Evolutionary conservation across 2,888 invertebrate species (phyloP).

Genomic region (Drosophila mimetica): DNA sequence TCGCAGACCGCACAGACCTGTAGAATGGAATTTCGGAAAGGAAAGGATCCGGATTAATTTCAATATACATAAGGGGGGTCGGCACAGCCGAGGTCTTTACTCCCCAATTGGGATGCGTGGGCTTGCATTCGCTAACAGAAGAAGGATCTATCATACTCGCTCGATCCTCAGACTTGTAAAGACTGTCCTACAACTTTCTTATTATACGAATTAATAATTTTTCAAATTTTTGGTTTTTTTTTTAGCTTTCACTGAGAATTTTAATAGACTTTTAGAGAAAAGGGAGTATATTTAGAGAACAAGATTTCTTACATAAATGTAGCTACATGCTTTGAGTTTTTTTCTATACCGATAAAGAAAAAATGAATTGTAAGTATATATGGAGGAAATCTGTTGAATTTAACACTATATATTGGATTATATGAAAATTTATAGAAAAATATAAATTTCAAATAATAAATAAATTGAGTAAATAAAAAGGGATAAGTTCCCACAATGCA

Average conservation of each 20-base stretch:
- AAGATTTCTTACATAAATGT: neutral
- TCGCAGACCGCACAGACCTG: conserved; percentile 93
- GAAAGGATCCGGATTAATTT: conserved; percentile 13
- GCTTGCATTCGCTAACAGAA: conserved; percentile 4
- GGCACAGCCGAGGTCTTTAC: conserved; percentile 34
- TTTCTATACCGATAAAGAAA: too few species aligned
- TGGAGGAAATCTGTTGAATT: too few species aligned
- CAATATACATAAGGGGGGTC: neutral
- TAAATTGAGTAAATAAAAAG: too few species aligned
- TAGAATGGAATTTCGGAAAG: conserved; percentile 20
- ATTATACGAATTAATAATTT: too few species aligned
- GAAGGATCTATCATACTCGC: neutral
- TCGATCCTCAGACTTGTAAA: neutral
- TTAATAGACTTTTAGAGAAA: conserved; percentile 8
- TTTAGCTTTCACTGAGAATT: conserved; percentile 1
- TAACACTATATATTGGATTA: too few species aligned
- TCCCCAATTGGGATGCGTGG: conserved; percentile 61
- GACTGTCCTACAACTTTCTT: neutral
- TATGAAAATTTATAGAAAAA: too few species aligned
- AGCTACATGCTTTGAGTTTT: neutral
- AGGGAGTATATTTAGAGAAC: neutral
- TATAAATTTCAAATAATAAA: too few species aligned
- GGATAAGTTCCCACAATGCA: too few species aligned
- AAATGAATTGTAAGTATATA: too few species aligned
- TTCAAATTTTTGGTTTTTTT: neutral